Conservation (phyloP, 2,113 vertebrate genomes). For the Dasyornis broadbenti region DNA sequence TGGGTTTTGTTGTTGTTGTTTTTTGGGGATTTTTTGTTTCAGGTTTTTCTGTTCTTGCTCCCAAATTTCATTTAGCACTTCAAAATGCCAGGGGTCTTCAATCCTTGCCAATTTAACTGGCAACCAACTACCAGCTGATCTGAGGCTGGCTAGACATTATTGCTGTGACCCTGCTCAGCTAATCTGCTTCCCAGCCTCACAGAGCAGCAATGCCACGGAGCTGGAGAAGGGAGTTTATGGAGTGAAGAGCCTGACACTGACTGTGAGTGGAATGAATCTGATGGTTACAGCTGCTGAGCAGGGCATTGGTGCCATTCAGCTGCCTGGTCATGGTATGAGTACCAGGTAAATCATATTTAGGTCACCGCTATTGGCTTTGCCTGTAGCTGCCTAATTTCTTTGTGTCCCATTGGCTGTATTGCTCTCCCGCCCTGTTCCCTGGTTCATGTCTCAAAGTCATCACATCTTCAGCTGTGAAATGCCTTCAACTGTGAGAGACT, state of each 20-base stretch:
- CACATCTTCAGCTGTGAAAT: background rate
- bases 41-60: background rate
- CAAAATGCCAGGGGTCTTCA: background rate
- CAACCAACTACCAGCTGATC: background rate
- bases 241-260: background rate
- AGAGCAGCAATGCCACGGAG: background rate
- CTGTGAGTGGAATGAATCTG: background rate
- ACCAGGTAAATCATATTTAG: background rate
- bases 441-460: background rate
- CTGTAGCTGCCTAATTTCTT: background rate
- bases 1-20: no score
- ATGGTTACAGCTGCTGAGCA: background rate
- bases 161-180: background rate
- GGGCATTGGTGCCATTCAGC: background rate
- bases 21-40: background rate
- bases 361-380: background rate
- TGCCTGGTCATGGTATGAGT: background rate
- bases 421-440: background rate
- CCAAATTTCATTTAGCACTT: background rate
- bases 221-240: background rate
- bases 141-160: background rate
- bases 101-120: background rate
- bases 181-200: background rate
- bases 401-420: background rate
- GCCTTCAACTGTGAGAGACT: background rate